Base-by-base conservation (phyloP, 2,888 invertebrate genomes). In the Salticus scenicus region DNA sequence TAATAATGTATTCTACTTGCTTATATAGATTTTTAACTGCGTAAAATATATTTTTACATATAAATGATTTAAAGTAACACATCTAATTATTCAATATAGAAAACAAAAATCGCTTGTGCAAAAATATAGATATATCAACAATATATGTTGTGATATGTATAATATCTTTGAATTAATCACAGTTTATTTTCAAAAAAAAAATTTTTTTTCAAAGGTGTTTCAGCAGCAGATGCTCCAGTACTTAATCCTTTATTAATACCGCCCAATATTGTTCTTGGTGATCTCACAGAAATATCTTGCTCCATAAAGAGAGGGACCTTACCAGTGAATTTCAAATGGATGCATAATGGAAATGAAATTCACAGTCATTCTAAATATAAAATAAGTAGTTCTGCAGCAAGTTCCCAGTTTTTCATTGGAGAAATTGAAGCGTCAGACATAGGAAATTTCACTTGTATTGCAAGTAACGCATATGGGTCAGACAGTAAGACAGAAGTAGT, bases 361-460 rank as follows among this genome's bases (percentile, higher is more conserved):
- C n/a, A n/a, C 0, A 12, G 20, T 63, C 71, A 57, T n/a, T 17
- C 27, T 0, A 73, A 77, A n/a, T 27, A 37, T n/a, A 75, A 81
- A 76, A 42, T 87, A 17, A 47, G 67, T 0, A 57, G 51, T 2
- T n/a, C 67, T 14, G 72, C 57, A 7, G 76, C 42, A 5, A 76
- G 69, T 12, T 81, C 84, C 0, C 71, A 78, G 17, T 64, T 72
- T 0, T 74, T 71, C 27, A 57, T 85, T 17, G 63, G 64, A 20
- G 63, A 74, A 57, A 74, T 87, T 17, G 42, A 57, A 20, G 67
- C 84, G 0, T 17, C 47, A 20, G 77, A 87, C 47, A 64, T 87
- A 24, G 87, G 87, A 2, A 87, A 87, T 64, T 87, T 84, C n/a
- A 87, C 87, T 0, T 87, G 87, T 14, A 37, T 67, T 10, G 87